phyloP scores from a whole-genome alignment of 2,888 invertebrate genomes.

The Lomographa bimaculata region DNA sequence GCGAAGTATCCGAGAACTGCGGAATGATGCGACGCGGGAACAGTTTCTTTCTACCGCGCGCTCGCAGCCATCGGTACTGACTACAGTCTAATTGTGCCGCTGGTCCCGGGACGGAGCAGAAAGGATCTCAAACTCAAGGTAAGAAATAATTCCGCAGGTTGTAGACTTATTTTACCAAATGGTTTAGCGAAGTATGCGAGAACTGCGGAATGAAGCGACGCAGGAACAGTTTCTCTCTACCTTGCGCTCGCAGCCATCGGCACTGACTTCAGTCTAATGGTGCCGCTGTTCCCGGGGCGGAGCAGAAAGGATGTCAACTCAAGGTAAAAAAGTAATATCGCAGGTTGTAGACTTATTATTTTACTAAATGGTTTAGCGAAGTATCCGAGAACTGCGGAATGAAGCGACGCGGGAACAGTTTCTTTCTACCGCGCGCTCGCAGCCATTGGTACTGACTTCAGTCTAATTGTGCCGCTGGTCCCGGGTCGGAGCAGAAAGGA shows the following conservation, averaged over 20 bases:
- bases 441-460: constrained; percentile 96
- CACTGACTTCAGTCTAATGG: constrained; percentile 96
- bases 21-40: constrained; percentile 91
- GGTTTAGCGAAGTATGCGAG: constrained; percentile 50
- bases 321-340: constrained; percentile 84
- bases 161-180: no score
- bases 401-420: constrained; percentile 91
- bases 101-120: constrained; percentile 91
- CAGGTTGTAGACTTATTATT: constrained; percentile 59
- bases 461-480: constrained; percentile 93
- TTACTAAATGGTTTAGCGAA: no score
- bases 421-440: constrained; percentile 96
- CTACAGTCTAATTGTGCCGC: constrained; percentile 93
- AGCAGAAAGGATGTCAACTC: constrained; percentile 90
- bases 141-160: no score
- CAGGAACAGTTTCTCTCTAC: constrained; percentile 96
- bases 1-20: no score
- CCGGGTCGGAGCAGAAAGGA: constrained; percentile 91
- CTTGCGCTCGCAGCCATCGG: constrained; percentile 94
- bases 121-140: constrained; percentile 93
- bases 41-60: constrained; percentile 95
- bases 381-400: constrained; percentile 84
- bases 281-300: constrained; percentile 90
- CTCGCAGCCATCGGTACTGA: constrained; percentile 96
- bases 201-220: constrained; percentile 88